phyloP scores from a whole-genome alignment of 2,888 invertebrate genomes.

The Leptinotarsa juncta region DNA sequence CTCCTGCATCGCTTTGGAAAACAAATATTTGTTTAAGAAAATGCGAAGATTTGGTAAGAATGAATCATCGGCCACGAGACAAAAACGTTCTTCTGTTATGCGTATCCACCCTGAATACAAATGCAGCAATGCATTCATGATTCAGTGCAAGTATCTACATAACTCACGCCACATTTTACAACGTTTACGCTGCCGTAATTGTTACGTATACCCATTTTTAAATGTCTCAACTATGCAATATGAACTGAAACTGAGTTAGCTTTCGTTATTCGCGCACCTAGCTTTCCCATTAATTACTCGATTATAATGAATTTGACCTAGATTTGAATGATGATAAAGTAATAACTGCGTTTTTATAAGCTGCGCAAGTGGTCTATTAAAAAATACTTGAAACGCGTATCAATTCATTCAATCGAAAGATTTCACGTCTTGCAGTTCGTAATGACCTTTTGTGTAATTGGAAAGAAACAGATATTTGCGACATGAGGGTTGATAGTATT shows the following conservation, averaged over 20 bases:
- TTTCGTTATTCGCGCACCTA: slow-evolving; percentile 24
- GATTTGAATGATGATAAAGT: slow-evolving; percentile 21
- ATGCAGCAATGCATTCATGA: slow-evolving; percentile 17
- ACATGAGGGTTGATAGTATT: too few relatives aligned
- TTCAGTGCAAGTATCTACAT: slow-evolving; percentile 1
- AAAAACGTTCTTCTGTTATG: not conserved
- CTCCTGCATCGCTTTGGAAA: too few relatives aligned
- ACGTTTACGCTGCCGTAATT: slow-evolving; percentile 20
- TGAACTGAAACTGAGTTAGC: slow-evolving; percentile 22
- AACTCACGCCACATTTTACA: slow-evolving; percentile 25
- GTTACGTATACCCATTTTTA: slow-evolving; percentile 31
- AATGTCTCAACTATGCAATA: slow-evolving; percentile 31
- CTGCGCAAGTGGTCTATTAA: slow-evolving; percentile 6
- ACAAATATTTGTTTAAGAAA: too few relatives aligned
- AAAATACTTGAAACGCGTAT: not conserved
- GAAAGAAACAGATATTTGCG: not conserved
- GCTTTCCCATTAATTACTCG: slow-evolving; percentile 33
- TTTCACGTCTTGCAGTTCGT: not conserved
- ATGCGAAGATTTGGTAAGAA: not conserved
- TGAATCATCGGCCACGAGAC: not conserved
- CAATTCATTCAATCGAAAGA: slow-evolving; percentile 7
- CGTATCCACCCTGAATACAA: slow-evolving; percentile 7
- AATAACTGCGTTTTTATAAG: slow-evolving; percentile 5
- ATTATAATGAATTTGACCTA: slow-evolving; percentile 31
- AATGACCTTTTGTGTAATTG: not conserved